Percentiles rank a stretch among this genome's conserved stretches.
Conservation (phyloP, 2,113 vertebrate species). For the Catagonus wagneri region DNA sequence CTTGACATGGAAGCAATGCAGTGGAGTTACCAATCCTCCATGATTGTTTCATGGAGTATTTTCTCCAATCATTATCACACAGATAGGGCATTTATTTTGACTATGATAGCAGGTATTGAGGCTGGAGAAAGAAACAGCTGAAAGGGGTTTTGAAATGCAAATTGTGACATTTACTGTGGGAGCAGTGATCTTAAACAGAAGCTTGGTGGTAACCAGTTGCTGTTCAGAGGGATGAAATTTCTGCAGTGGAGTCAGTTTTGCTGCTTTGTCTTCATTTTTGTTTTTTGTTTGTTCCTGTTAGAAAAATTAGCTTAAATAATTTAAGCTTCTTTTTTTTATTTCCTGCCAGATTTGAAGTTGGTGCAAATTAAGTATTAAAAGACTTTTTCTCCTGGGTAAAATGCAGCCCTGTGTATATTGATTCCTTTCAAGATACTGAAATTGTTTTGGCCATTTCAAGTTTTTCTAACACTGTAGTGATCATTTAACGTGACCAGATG, state of each 20-base stretch:
- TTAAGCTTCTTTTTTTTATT: constrained; percentile 13
- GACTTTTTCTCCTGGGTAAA: not conserved
- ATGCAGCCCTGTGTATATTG: not conserved
- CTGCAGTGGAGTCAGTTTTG: constrained; percentile 54
- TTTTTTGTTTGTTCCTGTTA: not conserved
- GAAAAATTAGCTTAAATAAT: constrained; percentile 62
- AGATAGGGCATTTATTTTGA: constrained; percentile 58
- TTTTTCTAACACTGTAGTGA: constrained; percentile 24
- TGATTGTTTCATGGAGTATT: not conserved
- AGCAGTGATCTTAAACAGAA: constrained; percentile 85
- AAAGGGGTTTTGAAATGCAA: constrained; percentile 87
- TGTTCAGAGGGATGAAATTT: constrained; percentile 83
- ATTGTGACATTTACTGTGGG: constrained; percentile 85
- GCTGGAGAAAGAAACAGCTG: constrained; percentile 79
- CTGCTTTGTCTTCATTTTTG: not conserved
- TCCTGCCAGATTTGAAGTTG: not conserved
- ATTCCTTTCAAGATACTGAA: constrained; percentile 52
- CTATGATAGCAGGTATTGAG: constrained; percentile 79
- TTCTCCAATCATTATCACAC: constrained; percentile 38
- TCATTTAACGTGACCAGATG: constrained; percentile 22
- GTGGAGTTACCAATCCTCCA: not conserved
- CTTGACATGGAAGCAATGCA: not conserved
- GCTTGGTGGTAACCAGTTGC: constrained; percentile 86
- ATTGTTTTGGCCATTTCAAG: constrained; percentile 13
- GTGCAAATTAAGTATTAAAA: constrained; percentile 44